Conservation (phyloP, 2,797 vertebrate species). For the Alouatta caraya region DNA sequence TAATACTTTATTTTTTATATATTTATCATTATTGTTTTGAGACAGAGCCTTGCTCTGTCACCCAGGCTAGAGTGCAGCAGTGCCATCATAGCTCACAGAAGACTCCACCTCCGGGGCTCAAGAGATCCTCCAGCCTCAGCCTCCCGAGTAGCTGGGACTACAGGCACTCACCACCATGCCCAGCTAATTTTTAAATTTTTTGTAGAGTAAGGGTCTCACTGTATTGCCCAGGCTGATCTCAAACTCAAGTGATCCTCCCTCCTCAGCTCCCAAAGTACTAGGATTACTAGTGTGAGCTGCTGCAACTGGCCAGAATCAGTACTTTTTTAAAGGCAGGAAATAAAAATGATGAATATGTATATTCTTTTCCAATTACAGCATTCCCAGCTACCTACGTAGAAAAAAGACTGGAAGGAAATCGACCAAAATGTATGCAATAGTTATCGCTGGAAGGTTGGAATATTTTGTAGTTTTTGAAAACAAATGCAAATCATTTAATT, state of each 20-base stretch:
- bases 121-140: neutral
- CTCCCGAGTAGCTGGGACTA: neutral
- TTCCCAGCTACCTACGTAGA: neutral
- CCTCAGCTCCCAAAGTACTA: neutral
- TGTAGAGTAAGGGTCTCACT: neutral
- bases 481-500: neutral
- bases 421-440: neutral
- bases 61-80: neutral
- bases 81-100: neutral
- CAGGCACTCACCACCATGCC: neutral
- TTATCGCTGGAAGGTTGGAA: neutral
- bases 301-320: neutral
- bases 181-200: neutral
- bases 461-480: constrained; percentile 30
- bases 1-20: neutral
- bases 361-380: neutral
- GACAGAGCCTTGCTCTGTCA: neutral
- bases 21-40: neutral
- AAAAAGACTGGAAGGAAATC: neutral
- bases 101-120: neutral
- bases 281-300: neutral
- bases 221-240: neutral
- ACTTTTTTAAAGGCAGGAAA: neutral
- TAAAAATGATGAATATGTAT: neutral
- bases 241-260: neutral